These are phyloP conservation scores for Platysteira castanea DNA, from an alignment of 2,113 vertebrate species.

Conservation along the genomic window DNA sequence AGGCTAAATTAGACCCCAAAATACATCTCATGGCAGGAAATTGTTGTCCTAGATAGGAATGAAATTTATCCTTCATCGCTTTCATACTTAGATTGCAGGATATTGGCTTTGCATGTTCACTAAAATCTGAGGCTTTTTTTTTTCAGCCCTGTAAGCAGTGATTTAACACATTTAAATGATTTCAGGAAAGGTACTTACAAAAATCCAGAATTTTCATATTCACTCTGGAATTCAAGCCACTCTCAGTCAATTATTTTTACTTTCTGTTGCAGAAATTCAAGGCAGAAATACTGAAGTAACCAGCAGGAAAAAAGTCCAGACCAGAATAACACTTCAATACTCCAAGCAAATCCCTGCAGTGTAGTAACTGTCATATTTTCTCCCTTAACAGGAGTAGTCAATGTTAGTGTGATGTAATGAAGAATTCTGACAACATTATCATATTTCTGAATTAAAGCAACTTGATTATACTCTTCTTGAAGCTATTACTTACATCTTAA, in stretches of 20 bases:
- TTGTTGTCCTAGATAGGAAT: not conserved
- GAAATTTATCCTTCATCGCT: not conserved
- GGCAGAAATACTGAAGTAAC: not conserved
- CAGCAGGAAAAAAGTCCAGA: not conserved
- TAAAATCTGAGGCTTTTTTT: not conserved
- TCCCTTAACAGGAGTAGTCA: not conserved
- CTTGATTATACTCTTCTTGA: conserved; percentile 1
- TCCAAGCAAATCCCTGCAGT: not conserved
- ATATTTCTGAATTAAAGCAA: not conserved
- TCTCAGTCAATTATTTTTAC: not conserved
- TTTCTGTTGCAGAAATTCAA: not conserved
- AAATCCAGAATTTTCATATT: not conserved
- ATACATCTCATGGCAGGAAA: not conserved
- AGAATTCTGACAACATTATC: not conserved
- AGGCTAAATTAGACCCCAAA: not conserved
- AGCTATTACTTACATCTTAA: conserved; percentile 34
- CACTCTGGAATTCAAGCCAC: not conserved
- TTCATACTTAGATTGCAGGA: not conserved
- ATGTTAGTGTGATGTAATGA: not conserved
- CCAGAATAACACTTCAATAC: not conserved
- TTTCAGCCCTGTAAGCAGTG: not conserved
- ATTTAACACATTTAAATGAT: not conserved
- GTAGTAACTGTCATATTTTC: not conserved
- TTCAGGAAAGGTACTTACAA: not conserved
- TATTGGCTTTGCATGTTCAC: not conserved